These are phyloP conservation scores for Aphyosemion australe DNA, from an alignment of 2,113 vertebrate species.

Conservation along the genomic window DNA sequence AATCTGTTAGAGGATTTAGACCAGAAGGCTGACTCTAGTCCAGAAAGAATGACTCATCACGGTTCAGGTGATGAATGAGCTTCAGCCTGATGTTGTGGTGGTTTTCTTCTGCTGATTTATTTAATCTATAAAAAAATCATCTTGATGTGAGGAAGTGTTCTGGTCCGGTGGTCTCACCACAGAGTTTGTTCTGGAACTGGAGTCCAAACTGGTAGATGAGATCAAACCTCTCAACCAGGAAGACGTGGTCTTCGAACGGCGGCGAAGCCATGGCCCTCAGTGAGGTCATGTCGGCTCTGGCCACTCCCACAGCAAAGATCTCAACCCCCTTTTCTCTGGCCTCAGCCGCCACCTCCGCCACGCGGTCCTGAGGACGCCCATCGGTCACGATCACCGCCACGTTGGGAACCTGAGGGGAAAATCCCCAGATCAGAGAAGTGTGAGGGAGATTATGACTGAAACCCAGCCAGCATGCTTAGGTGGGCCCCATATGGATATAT, in stretches of 20 bases:
- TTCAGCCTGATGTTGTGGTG: background rate
- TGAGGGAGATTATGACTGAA: background rate
- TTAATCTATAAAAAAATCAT: no score
- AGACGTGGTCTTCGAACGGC: constrained; percentile 92
- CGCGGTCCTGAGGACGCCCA: constrained; percentile 93
- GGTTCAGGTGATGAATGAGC: background rate
- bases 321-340: constrained; percentile 90
- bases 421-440: background rate
- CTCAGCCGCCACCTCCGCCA: constrained; percentile 89
- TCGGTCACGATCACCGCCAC: constrained; percentile 92
- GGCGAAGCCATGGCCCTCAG: constrained; percentile 93
- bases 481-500: no score
- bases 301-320: constrained; percentile 94
- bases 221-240: constrained; percentile 94
- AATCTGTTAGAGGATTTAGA: background rate
- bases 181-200: constrained; percentile 94
- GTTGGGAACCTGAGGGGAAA: constrained; percentile 78
- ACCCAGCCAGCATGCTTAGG: no score
- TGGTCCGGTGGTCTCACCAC: constrained; percentile 77
- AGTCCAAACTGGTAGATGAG: constrained; percentile 93
- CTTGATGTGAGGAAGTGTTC: background rate
- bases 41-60: background rate
- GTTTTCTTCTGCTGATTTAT: background rate
- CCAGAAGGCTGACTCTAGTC: constrained; percentile 9
- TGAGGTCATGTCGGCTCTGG: constrained; percentile 92